Percentiles rank a stretch among this genome's conserved stretches.
Conservation (phyloP, 2,113 vertebrate genomes). For the Aegypius monachus region DNA sequence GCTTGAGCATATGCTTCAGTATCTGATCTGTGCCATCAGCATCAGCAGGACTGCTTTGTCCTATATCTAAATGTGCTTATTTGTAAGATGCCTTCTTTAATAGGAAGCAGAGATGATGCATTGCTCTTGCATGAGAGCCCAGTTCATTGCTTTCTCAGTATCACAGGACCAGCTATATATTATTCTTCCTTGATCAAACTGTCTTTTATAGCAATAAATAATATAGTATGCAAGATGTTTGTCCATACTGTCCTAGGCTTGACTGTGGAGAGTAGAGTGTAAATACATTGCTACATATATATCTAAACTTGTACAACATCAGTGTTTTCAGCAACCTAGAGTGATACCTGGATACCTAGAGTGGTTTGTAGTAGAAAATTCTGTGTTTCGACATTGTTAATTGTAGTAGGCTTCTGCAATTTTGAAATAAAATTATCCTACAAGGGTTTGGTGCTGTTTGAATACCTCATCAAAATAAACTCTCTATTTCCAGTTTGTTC, state of each 20-base stretch:
- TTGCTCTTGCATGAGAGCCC: background rate
- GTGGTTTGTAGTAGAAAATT: background rate
- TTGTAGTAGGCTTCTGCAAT: background rate
- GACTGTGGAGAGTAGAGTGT: background rate
- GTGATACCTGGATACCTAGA: background rate
- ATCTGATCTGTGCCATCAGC: background rate
- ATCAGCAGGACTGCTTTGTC: background rate
- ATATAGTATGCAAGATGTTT: background rate
- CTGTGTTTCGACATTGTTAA: background rate
- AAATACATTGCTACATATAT: background rate
- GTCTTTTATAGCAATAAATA: background rate
- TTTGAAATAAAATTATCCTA: background rate
- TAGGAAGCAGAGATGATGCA: background rate
- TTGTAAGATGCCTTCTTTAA: background rate
- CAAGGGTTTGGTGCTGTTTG: background rate
- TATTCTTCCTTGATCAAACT: background rate
- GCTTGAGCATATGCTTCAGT: background rate
- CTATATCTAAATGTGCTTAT: background rate
- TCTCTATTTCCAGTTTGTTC: background rate
- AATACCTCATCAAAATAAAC: background rate
- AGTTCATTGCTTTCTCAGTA: background rate
- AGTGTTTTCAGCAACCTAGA: background rate
- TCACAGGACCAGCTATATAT: background rate
- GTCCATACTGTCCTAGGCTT: background rate
- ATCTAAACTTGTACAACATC: background rate